These are phyloP conservation scores for Abscondita cerata DNA, from an alignment of 2,888 invertebrate species.

Conservation along the genomic window DNA sequence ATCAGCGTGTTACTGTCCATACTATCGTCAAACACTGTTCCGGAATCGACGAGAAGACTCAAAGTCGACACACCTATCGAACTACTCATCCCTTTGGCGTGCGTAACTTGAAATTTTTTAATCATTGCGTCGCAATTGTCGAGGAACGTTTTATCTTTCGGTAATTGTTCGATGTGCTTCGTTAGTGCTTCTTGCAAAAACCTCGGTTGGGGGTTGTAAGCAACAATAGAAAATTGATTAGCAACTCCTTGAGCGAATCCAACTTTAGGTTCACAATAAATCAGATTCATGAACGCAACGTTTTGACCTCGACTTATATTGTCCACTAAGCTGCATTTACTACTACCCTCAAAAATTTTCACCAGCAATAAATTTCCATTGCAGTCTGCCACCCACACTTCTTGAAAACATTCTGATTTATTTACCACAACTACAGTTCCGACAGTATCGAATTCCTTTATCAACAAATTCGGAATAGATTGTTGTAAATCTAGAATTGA, in stretches of 20 bases:
- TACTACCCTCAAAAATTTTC: conserved; percentile 58
- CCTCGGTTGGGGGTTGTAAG: conserved; percentile 66
- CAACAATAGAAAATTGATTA: conserved; percentile 68
- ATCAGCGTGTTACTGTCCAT: conserved; percentile 45
- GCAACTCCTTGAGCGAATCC: conserved; percentile 66
- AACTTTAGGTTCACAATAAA: conserved; percentile 63
- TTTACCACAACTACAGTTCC: conserved; percentile 70
- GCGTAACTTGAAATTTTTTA: conserved; percentile 20
- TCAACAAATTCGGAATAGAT: conserved; percentile 57
- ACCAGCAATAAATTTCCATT: conserved; percentile 62
- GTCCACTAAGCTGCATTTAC: conserved; percentile 60
- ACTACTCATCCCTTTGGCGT: conserved; percentile 7
- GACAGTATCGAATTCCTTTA: conserved; percentile 77
- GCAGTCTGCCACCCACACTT: conserved; percentile 66
- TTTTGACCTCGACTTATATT: conserved; percentile 65
- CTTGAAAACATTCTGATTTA: conserved; percentile 62
- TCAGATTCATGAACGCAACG: conserved; percentile 68
- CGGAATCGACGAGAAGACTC: conserved; percentile 15
- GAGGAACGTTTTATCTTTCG: conserved; percentile 47
- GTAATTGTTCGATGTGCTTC: conserved; percentile 55
- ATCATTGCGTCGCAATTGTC: conserved; percentile 48
- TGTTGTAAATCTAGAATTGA: conserved; percentile 60
- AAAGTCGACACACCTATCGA: conserved; percentile 12
- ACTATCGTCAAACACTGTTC: conserved; percentile 38
- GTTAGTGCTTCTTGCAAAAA: conserved; percentile 60